Evolutionary conservation across 2,113 vertebrate species (phyloP).

Genomic region (Silurus meridionalis): DNA sequence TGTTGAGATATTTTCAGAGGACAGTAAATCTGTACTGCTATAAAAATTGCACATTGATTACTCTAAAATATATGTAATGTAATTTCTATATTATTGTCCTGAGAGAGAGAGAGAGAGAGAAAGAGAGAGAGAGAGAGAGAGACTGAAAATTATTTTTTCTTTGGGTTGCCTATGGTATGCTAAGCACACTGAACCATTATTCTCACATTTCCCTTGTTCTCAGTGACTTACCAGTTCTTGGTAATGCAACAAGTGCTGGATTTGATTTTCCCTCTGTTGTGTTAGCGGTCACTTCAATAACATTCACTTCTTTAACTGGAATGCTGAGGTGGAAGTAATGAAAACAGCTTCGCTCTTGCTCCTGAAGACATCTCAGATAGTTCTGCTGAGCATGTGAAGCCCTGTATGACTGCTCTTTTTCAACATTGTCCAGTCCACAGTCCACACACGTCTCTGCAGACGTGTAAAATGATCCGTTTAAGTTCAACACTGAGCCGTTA

Average conservation of each 20-base stretch:
- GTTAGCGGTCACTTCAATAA: constrained; percentile 59
- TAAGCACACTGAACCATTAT: background rate
- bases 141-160: too few species aligned
- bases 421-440: background rate
- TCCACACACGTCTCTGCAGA: background rate
- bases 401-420: background rate
- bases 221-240: constrained; percentile 52
- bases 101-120: too few species aligned
- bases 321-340: constrained; percentile 33
- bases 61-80: too few species aligned
- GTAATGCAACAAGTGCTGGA: constrained; percentile 55
- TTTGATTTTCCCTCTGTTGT: constrained; percentile 56
- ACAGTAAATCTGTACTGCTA: too few species aligned
- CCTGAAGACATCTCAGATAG: background rate
- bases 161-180: too few species aligned
- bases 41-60: too few species aligned
- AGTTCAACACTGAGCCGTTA: constrained; percentile 40
- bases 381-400: background rate
- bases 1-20: too few species aligned
- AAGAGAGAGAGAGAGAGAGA: too few species aligned
- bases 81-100: too few species aligned
- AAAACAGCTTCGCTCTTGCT: constrained; percentile 27
- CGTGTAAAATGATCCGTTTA: constrained; percentile 23
- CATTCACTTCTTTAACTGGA: constrained; percentile 49
- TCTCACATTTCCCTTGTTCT: background rate